Percentiles rank a stretch among this genome's conserved stretches.
Conservation (phyloP, 2,888 invertebrate genomes). For the Machimus rusticus region DNA sequence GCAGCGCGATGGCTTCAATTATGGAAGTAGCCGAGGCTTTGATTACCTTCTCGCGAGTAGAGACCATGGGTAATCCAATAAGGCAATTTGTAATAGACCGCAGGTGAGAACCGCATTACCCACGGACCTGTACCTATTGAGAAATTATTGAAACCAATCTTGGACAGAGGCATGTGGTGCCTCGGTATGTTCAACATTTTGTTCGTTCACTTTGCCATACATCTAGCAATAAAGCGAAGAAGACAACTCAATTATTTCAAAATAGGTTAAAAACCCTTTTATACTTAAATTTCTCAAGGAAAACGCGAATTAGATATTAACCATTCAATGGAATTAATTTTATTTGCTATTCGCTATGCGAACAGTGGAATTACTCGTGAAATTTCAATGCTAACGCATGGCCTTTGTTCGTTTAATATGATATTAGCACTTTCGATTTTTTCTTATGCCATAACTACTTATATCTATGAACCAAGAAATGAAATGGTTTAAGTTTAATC, state of each 20-base stretch:
- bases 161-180: not conserved
- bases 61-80: slow-evolving; percentile 32
- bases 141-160: slow-evolving; percentile 8
- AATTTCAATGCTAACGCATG: not conserved
- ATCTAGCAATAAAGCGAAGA: not conserved
- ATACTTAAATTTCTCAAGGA: not conserved
- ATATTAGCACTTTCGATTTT: not conserved
- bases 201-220: not conserved
- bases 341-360: not conserved
- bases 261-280: not conserved
- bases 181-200: not conserved
- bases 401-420: not conserved
- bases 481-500: not conserved
- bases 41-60: slow-evolving; percentile 8
- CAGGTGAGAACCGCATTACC: slow-evolving; percentile 27
- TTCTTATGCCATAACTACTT: not conserved
- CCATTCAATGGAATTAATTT: not conserved
- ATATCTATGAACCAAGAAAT: not conserved
- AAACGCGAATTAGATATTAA: not conserved
- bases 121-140: not conserved
- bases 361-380: not conserved
- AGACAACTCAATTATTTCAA: not conserved
- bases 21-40: slow-evolving; percentile 21
- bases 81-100: slow-evolving; percentile 37
- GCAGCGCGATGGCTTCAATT: slow-evolving; percentile 9